Evolutionary conservation across 2,888 invertebrate species (phyloP).

Genomic region (Rhogogaster chlorosoma): DNA sequence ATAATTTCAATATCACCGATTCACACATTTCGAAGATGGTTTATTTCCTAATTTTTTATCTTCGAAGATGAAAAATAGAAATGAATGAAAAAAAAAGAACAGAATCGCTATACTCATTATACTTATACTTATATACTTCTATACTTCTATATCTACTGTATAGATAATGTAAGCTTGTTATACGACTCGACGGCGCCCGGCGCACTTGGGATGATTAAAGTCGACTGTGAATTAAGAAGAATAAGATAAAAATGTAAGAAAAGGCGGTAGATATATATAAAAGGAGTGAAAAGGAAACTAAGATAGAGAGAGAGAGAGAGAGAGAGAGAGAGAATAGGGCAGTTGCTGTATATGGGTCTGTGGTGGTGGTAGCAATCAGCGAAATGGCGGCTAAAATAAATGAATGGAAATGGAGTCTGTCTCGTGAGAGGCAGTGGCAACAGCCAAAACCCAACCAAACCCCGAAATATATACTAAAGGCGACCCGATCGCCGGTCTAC

Average conservation of each 20-base stretch:
- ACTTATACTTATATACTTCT: background rate
- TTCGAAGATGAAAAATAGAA: no score
- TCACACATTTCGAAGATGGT: no score
- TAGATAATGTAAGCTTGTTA: background rate
- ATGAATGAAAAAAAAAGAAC: background rate
- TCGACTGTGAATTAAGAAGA: constrained; percentile 40
- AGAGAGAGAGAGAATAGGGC: constrained; percentile 47
- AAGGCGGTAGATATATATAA: background rate
- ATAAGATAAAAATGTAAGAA: background rate
- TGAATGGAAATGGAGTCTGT: constrained; percentile 76
- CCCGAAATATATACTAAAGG: constrained; percentile 25
- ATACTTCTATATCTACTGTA: background rate
- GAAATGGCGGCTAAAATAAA: constrained; percentile 76
- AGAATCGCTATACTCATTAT: background rate
- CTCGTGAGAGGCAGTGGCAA: constrained; percentile 58
- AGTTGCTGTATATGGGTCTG: background rate
- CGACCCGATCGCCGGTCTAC: background rate
- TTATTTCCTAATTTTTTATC: no score
- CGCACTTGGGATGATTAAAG: constrained; percentile 46
- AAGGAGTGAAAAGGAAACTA: background rate
- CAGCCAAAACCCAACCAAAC: constrained; percentile 40
- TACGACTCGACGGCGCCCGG: constrained; percentile 38
- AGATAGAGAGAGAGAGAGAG: constrained; percentile 48
- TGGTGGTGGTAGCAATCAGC: constrained; percentile 70
- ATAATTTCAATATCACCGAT: no score